These are phyloP conservation scores for Phalacrocorax aristotelis DNA, from an alignment of 2,113 vertebrate genomes.

Conservation along the genomic window DNA sequence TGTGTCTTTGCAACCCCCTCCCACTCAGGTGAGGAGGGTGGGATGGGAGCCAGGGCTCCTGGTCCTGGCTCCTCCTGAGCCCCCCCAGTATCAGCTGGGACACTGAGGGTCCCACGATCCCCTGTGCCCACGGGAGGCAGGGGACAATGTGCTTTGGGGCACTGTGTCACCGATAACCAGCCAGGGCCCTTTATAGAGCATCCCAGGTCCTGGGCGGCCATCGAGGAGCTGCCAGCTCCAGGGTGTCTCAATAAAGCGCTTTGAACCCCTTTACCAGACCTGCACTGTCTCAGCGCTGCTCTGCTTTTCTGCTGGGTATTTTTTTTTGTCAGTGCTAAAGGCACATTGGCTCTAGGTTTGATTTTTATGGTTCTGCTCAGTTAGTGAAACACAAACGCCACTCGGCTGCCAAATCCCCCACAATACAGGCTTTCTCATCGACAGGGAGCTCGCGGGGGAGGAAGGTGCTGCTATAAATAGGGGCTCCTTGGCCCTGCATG, in stretches of 20 bases:
- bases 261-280: neutral
- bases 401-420: slow-evolving; percentile 23
- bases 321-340: neutral
- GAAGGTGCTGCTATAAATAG: slow-evolving; percentile 48
- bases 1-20: neutral
- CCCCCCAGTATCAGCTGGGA: neutral
- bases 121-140: neutral
- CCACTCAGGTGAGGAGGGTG: neutral
- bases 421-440: slow-evolving; percentile 17
- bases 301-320: neutral
- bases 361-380: slow-evolving; percentile 55
- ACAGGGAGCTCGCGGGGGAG: neutral
- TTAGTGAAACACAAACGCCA: slow-evolving; percentile 45
- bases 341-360: neutral
- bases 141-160: neutral
- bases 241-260: neutral
- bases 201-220: neutral
- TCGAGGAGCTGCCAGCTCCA: neutral
- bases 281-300: neutral
- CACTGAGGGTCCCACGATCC: rapidly evolving
- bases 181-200: rapidly evolving
- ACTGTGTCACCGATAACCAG: neutral
- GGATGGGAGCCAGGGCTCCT: neutral
- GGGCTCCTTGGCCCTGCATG: slow-evolving; percentile 37
- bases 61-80: neutral